Evolutionary conservation across 1,140 invertebrate genomes (phyloP), one percentile per base, ranked within the genome.

Genomic region (Neodiprion pinetum): DNA sequence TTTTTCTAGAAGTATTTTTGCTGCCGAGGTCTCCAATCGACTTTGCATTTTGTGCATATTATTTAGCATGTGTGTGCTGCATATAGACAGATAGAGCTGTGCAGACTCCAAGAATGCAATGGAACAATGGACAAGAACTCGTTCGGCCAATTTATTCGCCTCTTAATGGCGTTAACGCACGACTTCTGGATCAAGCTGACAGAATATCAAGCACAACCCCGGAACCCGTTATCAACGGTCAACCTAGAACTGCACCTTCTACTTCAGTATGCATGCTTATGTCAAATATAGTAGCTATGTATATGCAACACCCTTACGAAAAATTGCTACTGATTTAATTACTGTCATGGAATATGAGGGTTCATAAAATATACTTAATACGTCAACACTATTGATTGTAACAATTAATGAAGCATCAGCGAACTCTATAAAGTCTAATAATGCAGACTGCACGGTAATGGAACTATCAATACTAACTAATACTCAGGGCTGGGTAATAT

Each of bases 31-130:
- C 53, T 61, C 11, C 53, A 61, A 61, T 61, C 9, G 53, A 61
- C 11, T 61, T 61, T 61, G 53, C 53, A 61, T 70, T 74, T 74
- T 78, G 76, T 85, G 82, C 85, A 84, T 82, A 82, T 86, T 84
- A 87, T 82, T 86, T 85, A 87, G 85, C 86, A 87, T 87, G 86
- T 85, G 86, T 88, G 86, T 88, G 83, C 83, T 87, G 87, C 87
- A 88, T 88, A 87, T 87, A 88, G 87, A 88, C 81, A 83, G 82
- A 83, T 77, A 87, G 82, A 81, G 83, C 81, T 74, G 76, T 75
- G 73, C 81, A 80, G 81, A 80, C 80, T 53, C 78, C 84, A 72
- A 83, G 76, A 76, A 82, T 87, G 81, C 79, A 79, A 76, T 88
- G 86, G 87, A 85, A 84, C 79, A 87, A 83, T 73, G 86, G 85